A percentile compares a stretch with the other conserved stretches of the same genome.
These are phyloP conservation scores for Drepanosiphum platanoidis DNA, from an alignment of 2,888 invertebrate genomes.

Conservation along the genomic window DNA sequence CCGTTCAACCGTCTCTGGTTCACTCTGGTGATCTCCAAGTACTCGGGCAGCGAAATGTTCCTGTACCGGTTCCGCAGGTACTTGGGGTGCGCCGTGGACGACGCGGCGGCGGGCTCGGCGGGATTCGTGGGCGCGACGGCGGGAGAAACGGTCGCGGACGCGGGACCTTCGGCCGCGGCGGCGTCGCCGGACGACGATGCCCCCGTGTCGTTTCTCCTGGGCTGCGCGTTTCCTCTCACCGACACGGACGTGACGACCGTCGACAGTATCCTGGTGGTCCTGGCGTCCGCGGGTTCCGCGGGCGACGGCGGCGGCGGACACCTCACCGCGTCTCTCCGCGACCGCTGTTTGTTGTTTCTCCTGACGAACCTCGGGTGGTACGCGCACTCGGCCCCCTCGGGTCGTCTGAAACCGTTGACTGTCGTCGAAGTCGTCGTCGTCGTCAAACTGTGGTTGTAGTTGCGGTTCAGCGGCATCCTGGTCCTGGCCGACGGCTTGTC, in stretches of 20 bases:
- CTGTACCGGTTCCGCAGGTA: slow-evolving; percentile 38
- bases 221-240: slow-evolving; percentile 63
- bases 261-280: slow-evolving; percentile 64
- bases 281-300: slow-evolving; percentile 69
- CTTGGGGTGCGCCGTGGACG: slow-evolving; percentile 8
- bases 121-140: background rate
- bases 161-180: background rate
- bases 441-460: background rate
- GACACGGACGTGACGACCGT: slow-evolving; percentile 65
- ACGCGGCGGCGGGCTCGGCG: background rate
- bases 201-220: slow-evolving; percentile 14
- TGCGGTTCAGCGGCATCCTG: background rate
- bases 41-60: slow-evolving; percentile 55
- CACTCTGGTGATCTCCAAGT: slow-evolving; percentile 48
- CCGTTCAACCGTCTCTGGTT: slow-evolving; percentile 50
- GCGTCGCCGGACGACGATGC: background rate
- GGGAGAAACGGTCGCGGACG: background rate
- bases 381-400: slow-evolving; percentile 19
- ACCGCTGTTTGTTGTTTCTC: slow-evolving; percentile 22
- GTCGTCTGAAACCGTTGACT: background rate
- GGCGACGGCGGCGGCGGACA: no score
- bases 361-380: slow-evolving; percentile 32
- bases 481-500: background rate
- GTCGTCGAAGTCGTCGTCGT: background rate
- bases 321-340: slow-evolving; percentile 19